Base-by-base conservation (phyloP, 2,113 vertebrate species). In the Leucopsar rothschildi region DNA sequence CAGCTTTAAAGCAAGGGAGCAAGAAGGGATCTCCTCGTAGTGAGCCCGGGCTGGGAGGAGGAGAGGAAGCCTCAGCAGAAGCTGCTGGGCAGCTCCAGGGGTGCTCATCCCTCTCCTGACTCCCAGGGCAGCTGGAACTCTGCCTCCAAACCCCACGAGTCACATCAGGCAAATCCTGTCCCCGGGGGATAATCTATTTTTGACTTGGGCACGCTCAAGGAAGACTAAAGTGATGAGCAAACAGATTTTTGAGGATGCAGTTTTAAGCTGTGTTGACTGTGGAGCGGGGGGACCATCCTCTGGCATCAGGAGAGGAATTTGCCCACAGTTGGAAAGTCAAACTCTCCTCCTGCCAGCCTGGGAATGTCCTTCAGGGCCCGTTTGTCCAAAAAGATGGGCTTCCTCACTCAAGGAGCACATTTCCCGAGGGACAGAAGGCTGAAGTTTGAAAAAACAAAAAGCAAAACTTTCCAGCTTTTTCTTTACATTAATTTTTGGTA, bases 151-250 rank as follows among this genome's bases (percentile, higher is more conserved):
- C 82, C 33, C 71, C 88, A 63, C 6, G 13, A 95, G 91, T 90
- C 94, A 93, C 16, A 86, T 44, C 60, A 96, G 96, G 92, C 94
- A 94, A 86, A 71, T 91, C 88, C 86, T 86, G 4, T 57, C 96
- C 96, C 92, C 3, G 4, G 39, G 78, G 95, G 65, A 94, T 50
- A 14, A 90, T 83, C 94, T 95, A 75, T 95, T 97, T 94, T 31
- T 92, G n/a, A 86, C 80, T 90, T n/a, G 35, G 87, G 69, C 90
- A 94, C 3, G 72, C 96, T 93, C 76, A 47, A 81, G 91, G 86
- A 97, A 29, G 68, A 31, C 80, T 63, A 73, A 97, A 96, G 23
- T 86, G 92, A 94, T 95, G 92, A 96, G 91, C 6, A 84, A 92
- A 96, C 80, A 86, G 82, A 93, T 96, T 88, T 93, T 52, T 81